These are phyloP conservation scores for Rhincodon typus DNA, from an alignment of 2,797 vertebrate species.

Conservation along the genomic window DNA sequence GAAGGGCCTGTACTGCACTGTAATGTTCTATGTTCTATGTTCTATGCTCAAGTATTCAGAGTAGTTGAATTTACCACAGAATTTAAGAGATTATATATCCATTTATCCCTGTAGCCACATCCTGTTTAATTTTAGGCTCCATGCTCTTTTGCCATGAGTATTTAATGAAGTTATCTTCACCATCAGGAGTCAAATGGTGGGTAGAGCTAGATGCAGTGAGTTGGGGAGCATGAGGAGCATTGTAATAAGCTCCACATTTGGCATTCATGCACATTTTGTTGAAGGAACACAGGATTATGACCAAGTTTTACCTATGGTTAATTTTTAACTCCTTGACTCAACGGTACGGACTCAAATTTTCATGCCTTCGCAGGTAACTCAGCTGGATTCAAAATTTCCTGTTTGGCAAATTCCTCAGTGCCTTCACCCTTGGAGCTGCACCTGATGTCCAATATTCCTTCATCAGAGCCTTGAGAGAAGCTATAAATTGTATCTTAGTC, in stretches of 20 bases:
- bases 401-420: neutral
- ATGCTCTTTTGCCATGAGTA: too few relatives aligned
- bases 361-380: neutral
- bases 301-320: neutral
- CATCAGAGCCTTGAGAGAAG: neutral
- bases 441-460: neutral
- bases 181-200: neutral
- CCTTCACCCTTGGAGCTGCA: neutral
- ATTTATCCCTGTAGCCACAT: too few relatives aligned
- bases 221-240: too few relatives aligned
- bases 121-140: too few relatives aligned
- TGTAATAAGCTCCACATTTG: too few relatives aligned
- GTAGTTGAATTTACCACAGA: too few relatives aligned
- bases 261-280: neutral
- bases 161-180: too few relatives aligned
- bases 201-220: too few relatives aligned
- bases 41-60: neutral
- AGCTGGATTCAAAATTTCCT: neutral
- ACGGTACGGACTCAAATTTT: neutral
- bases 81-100: too few relatives aligned
- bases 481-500: too few relatives aligned
- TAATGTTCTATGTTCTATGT: too few relatives aligned
- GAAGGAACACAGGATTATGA: neutral
- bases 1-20: too few relatives aligned
- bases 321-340: neutral